phyloP scores from a whole-genome alignment of 2,888 invertebrate species.

The Tipula lateralis region DNA sequence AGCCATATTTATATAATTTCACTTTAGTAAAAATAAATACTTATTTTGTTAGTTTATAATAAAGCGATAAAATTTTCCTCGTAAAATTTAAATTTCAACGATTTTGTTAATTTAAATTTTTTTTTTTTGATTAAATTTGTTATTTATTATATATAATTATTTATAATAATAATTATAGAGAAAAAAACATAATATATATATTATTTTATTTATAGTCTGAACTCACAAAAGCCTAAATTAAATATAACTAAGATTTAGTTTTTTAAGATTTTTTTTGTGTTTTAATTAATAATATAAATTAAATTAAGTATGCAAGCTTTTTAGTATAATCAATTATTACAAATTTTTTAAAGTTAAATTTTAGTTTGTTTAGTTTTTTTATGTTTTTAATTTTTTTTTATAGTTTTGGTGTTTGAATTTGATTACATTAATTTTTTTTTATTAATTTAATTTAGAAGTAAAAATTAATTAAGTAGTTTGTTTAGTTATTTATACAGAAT shows the following conservation, averaged over 20 bases:
- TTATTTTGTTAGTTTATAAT: background rate
- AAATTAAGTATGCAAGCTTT: background rate
- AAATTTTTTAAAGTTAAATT: background rate
- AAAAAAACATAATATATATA: background rate
- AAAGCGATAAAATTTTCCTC: conserved; percentile 24
- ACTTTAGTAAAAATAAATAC: background rate
- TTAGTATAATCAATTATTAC: background rate
- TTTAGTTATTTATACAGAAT: background rate
- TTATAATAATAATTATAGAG: conserved; percentile 1
- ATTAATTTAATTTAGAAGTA: background rate
- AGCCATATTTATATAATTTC: background rate
- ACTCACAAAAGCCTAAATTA: background rate
- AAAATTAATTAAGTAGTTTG: background rate
- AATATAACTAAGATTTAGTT: background rate
- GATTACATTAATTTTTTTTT: background rate
- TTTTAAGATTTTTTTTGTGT: background rate
- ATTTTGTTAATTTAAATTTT: background rate
- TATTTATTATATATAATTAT: background rate
- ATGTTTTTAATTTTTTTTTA: background rate
- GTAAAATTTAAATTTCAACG: conserved; percentile 9
- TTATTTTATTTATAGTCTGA: background rate
- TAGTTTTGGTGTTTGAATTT: background rate
- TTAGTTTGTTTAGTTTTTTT: background rate
- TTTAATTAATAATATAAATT: background rate
- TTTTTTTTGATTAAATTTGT: background rate